Conservation (phyloP, 1,140 invertebrate genomes). For the Triops longicaudatus region DNA sequence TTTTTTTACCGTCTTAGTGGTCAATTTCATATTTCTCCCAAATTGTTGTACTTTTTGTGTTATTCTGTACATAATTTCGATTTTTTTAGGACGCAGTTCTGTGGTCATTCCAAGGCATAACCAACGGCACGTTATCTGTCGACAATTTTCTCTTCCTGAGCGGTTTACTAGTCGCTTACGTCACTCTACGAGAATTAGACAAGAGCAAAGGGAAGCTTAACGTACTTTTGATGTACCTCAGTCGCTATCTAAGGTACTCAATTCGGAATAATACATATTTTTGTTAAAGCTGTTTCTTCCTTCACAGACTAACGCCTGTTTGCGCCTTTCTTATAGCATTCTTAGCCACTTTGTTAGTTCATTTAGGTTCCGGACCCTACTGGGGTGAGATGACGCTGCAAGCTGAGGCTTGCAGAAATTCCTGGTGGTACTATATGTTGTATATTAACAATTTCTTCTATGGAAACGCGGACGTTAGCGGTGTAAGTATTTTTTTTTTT, state of each 20-base stretch:
- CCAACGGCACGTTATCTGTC: background rate
- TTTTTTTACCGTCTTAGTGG: too few relatives aligned
- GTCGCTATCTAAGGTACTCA: conserved; percentile 30
- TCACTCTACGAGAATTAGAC: background rate
- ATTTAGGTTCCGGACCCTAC: conserved; percentile 15
- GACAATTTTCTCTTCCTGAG: conserved; percentile 23
- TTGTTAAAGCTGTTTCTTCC: background rate
- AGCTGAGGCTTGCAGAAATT: background rate
- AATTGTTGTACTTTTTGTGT: background rate
- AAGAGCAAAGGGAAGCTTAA: conserved; percentile 28
- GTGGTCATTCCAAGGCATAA: conserved; percentile 17
- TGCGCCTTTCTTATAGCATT: conserved; percentile 21
- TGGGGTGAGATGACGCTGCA: background rate
- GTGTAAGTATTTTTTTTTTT: background rate
- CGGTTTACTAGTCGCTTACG: conserved; percentile 19
- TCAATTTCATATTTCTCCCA: background rate
- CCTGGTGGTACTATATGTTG: conserved; percentile 22
- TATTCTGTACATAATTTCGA: background rate
- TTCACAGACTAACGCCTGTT: conserved; percentile 43
- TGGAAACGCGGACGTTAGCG: background rate
- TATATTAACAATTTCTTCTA: conserved; percentile 56
- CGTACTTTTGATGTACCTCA: conserved; percentile 26
- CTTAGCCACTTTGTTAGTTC: background rate
- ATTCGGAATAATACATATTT: background rate
- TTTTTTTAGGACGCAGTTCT: background rate